Base-by-base conservation (phyloP, 2,888 invertebrate genomes). In the Caenorhabditis sp. region DNA sequence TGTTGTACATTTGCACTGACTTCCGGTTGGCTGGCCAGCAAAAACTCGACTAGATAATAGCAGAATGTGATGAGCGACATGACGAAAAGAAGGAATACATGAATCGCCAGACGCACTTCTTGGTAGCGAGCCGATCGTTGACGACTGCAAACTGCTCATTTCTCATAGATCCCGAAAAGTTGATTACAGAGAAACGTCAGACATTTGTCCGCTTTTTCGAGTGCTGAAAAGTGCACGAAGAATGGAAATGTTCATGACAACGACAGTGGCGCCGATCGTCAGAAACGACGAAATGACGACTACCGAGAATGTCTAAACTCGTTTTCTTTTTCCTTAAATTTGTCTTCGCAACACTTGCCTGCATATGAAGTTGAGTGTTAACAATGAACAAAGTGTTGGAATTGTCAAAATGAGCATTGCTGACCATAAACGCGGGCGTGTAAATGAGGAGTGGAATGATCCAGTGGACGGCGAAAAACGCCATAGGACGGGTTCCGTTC, bases 21-120 rank as follows among this genome's bases (percentile, higher is more conserved):
- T 50, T 43, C 53, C 20, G 53, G 61, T 39, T 53, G 53, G 6
- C 17, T 55, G 22, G 65, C 65, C 37, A 63, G 41, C 0, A 43
- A 48, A 26, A 50, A 72, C 20, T 63, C 63, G 11, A 72, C 41
- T 22, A 62, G 52, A 50, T 71, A 71, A 26, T 71, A 71, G 4
- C 26, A 41, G 8, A 62, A 71, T 4, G 62, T 61, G 30, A 56
- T 15, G 1, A 50, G 9, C 1, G 62, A 71, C 62, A 71, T 62
- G n/a, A 56, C 48, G 5, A 39, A 46, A 0, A 71, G 46, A 4
- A 72, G 17, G 26, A 72, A 41, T 4, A 72, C 62, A 22, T 72
- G 72, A n/a, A 52, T 37, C 6, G 56, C 72, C 22, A 72, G 32
- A 3, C 72, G 63, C 8, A 72, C 35, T 26, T 72, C 72, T 13